Percentiles rank a stretch among this genome's conserved stretches.
These are phyloP conservation scores for Oligia strigilis DNA, from an alignment of 2,888 invertebrate genomes.

Conservation along the genomic window DNA sequence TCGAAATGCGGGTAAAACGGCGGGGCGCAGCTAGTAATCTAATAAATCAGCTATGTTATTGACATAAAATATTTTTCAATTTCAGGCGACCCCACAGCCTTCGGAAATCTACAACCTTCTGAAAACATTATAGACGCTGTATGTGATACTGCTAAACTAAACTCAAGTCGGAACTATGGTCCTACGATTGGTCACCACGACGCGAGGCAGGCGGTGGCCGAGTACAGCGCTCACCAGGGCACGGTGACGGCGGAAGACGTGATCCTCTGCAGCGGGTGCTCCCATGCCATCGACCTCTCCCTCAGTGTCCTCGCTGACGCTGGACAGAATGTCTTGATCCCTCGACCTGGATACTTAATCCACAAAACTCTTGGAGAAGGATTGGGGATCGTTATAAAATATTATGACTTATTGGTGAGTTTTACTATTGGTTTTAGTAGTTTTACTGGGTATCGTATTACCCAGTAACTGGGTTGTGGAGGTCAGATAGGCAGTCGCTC, in stretches of 20 bases:
- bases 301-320: slow-evolving; percentile 96
- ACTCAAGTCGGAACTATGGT: slow-evolving; percentile 96
- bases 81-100: slow-evolving; percentile 98
- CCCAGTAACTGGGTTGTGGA: too few relatives aligned
- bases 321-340: slow-evolving; percentile 98
- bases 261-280: slow-evolving; percentile 98
- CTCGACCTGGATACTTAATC: slow-evolving; percentile 97
- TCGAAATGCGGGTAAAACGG: too few relatives aligned
- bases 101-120: slow-evolving; percentile 96
- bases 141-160: slow-evolving; percentile 92
- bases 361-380: slow-evolving; percentile 97
- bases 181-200: slow-evolving; percentile 94
- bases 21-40: neutral
- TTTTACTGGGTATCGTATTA: too few relatives aligned
- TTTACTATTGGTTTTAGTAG: neutral
- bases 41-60: neutral
- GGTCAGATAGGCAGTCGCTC: too few relatives aligned
- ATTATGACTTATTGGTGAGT: slow-evolving; percentile 93
- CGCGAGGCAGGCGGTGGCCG: slow-evolving; percentile 95
- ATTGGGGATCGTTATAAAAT: slow-evolving; percentile 94
- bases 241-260: slow-evolving; percentile 92
- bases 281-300: slow-evolving; percentile 97
- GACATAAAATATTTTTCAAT: slow-evolving; percentile 25
- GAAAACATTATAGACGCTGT: slow-evolving; percentile 95
- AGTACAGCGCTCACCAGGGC: slow-evolving; percentile 93